Evolutionary conservation across 2,113 vertebrate species (phyloP), one percentile per base, ranked within the genome.

Genomic region (Anhinga rufa): DNA sequence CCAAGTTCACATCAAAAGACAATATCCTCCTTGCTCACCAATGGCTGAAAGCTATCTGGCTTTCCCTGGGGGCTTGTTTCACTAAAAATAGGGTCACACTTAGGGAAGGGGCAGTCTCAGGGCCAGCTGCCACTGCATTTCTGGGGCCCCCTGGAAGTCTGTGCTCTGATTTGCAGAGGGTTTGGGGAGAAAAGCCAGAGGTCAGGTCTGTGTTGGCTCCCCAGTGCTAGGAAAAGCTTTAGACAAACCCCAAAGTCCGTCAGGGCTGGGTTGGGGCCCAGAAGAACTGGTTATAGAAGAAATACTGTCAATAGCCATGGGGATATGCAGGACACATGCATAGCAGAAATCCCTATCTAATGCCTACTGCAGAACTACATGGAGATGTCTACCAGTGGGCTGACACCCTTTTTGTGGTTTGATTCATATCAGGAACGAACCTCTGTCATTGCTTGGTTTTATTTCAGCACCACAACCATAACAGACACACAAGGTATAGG

Each of bases 401-500:
- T 81, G 46, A 92, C 38, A 75, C 14, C 12, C 14, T 58, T 82
- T 83, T 31, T 81, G 38, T n/a, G 46, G 64, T 72, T 94, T 85
- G 52, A 82, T 40, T 88, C 52, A 32, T 21, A 25, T 40, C 52
- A 83, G 46, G 52, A 80, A 76, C 2, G 0, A 88, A 85, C 40
- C 40, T 77, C 69, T 48, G 10, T 26, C 85, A 71, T 42, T 32
- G 17, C 66, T 86, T 60, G 36, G 9, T 68, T 97, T 94, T 88
- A 96, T 94, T 94, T 78, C 82, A 4, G 42, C 52, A 88, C 80
- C 69, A 92, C 88, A 94, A 83, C 76, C 85, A 52, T 51, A 85
- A 94, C 40, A 94, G 31, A 96, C 60, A 88, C 54, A 92, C 62
- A 57, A 66, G 68, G 51, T 55, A 90, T 51, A 62, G n/a, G 76